A percentile compares a stretch with the other conserved stretches of the same genome.
phyloP scores from a whole-genome alignment of 2,797 vertebrate species.

The Aselliscus stoliczkanus region DNA sequence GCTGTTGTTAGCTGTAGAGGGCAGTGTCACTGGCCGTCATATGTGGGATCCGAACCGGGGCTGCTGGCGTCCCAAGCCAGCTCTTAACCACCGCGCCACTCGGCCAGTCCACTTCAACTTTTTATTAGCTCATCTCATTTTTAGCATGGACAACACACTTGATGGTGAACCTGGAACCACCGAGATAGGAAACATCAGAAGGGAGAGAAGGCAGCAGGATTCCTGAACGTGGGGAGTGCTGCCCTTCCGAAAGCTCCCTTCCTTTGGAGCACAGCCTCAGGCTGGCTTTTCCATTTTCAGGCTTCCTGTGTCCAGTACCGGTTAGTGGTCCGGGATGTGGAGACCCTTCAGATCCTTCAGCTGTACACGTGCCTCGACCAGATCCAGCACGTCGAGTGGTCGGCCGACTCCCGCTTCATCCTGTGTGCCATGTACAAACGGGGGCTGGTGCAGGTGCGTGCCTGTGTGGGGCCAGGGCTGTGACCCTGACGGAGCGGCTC shows the following conservation, averaged over 20 bases:
- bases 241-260: rapidly evolving
- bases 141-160: rapidly evolving
- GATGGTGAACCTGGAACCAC: rapidly evolving
- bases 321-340: constrained; percentile 89
- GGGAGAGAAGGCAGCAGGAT: neutral
- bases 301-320: constrained; percentile 94
- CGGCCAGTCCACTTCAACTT: no score
- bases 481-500: rapidly evolving
- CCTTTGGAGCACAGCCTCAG: no score
- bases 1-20: no score
- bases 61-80: no score
- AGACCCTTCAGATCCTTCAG: constrained; percentile 89
- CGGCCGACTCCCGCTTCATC: constrained; percentile 94
- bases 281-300: constrained; percentile 69
- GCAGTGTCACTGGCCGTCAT: no score
- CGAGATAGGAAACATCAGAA: rapidly evolving
- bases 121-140: neutral
- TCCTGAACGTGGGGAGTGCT: rapidly evolving
- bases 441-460: constrained; percentile 89
- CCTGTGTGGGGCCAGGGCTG: no score
- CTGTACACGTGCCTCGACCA: constrained; percentile 96
- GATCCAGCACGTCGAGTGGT: constrained; percentile 94
- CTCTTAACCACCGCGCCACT: no score
- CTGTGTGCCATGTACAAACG: constrained; percentile 96
- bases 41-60: no score